Evolutionary conservation across 2,797 vertebrate species (phyloP).

Genomic region (Anguilla marmorata): DNA sequence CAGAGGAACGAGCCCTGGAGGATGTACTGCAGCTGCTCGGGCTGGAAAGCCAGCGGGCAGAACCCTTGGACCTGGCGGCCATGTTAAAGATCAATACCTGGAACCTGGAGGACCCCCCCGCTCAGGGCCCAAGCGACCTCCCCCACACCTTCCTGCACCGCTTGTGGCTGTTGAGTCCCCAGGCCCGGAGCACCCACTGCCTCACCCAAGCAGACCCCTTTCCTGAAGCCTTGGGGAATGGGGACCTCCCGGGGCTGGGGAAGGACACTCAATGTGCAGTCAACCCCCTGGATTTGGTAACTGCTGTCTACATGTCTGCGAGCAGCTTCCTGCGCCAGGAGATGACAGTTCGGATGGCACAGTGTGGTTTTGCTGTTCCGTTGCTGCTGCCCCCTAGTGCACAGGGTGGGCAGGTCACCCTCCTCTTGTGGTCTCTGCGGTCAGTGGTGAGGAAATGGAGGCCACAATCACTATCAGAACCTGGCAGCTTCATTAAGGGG

Average conservation of each 20-base stretch:
- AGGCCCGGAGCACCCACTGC: constrained; percentile 61
- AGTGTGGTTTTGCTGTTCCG: constrained; percentile 81
- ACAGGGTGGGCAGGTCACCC: constrained; percentile 55
- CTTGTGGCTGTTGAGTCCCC: constrained; percentile 65
- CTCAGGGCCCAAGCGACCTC: constrained; percentile 58
- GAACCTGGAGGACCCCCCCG: constrained; percentile 52
- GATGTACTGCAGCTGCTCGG: constrained; percentile 60
- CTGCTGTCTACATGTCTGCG: constrained; percentile 72
- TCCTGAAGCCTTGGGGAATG: background rate
- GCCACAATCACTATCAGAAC: constrained; percentile 47
- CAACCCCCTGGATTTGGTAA: constrained; percentile 78
- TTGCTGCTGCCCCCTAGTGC: constrained; percentile 70
- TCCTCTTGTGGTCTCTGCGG: constrained; percentile 80
- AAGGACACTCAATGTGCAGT: constrained; percentile 46
- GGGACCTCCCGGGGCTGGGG: constrained; percentile 37
- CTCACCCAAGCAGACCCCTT: constrained; percentile 27
- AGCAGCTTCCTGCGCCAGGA: constrained; percentile 79
- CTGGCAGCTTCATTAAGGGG: constrained; percentile 57
- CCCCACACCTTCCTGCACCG: constrained; percentile 63
- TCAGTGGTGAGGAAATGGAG: constrained; percentile 70
- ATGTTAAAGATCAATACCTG: constrained; percentile 64
- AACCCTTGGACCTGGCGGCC: constrained; percentile 56
- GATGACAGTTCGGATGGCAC: constrained; percentile 73
- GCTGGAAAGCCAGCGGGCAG: constrained; percentile 50
- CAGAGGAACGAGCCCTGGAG: constrained; percentile 53